A percentile compares a stretch with the other conserved stretches of the same genome.
Conservation (phyloP, 2,888 invertebrate species). For the Drosophila nigricruria region DNA sequence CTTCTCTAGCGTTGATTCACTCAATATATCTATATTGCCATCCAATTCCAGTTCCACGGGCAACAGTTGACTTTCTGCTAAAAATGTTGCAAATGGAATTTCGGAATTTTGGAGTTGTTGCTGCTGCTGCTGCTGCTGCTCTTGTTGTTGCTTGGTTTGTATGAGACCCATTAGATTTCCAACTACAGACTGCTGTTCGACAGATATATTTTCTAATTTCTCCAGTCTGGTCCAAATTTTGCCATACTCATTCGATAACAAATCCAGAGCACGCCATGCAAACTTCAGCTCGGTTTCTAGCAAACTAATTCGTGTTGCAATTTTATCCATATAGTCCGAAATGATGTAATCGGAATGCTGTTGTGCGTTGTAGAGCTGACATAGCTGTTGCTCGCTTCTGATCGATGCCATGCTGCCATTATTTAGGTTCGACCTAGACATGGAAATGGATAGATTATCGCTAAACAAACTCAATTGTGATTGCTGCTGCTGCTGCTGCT, state of each 20-base stretch:
- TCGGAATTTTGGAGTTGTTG: neutral
- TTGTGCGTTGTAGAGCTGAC: constrained; percentile 85
- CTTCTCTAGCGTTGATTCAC: neutral
- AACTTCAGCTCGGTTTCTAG: constrained; percentile 96
- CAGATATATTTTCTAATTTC: constrained; percentile 93
- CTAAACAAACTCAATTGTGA: constrained; percentile 38
- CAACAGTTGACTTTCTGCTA: constrained; percentile 33
- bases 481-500: neutral
- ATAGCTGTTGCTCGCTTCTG: constrained; percentile 82
- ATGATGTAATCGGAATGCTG: constrained; percentile 91
- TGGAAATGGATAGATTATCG: constrained; percentile 35
- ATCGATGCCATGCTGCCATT: constrained; percentile 73
- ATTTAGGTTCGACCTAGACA: constrained; percentile 29
- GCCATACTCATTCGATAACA: constrained; percentile 95
- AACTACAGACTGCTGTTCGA: constrained; percentile 96
- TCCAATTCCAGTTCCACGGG: constrained; percentile 41
- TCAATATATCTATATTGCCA: constrained; percentile 18
- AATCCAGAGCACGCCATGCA: constrained; percentile 96
- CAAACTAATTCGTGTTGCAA: constrained; percentile 93
- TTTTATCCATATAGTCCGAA: constrained; percentile 95
- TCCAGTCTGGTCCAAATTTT: constrained; percentile 97
- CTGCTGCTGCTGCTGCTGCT: constrained; percentile 42
- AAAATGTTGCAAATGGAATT: constrained; percentile 22
- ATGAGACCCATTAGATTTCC: constrained; percentile 89
- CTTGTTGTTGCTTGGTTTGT: constrained; percentile 56